Base-by-base conservation (phyloP, 2,797 vertebrate species). In the Enoplosus armatus region DNA sequence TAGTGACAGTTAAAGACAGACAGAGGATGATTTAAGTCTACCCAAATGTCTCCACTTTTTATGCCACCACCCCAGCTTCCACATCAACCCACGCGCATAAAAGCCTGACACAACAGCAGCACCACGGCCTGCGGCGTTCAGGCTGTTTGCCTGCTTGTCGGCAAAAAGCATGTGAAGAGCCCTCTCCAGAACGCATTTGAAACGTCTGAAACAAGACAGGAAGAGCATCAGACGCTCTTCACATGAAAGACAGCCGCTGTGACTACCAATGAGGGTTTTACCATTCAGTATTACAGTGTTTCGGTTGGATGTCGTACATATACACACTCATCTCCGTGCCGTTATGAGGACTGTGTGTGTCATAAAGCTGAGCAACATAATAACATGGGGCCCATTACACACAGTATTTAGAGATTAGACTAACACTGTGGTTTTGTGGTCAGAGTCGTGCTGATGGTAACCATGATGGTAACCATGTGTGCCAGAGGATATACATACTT, bases 381-480 rank as follows among this genome's bases (percentile, higher is more conserved):
- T 91, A 88, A 92, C 90, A 90, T 67, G 29, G 83, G 78, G 75
- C 75, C 86, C 82, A 90, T 93, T 92, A 92, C 86, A 88, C 91
- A 88, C 39, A 72, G 89, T 91, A 92, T 94, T 93, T 93, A 89
- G 87, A 93, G 88, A 94, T 92, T 93, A 93, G 80, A 93, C 91
- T 89, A 90, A 94, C 92, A 92, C 87, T 91, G 91, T 70, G 91
- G 93, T 93, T 93, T 91, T 87, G 88, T 77, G 93, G 91, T 86
- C 9, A n/a, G 70, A 84, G 77, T 79, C 29, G 27, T 50, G 74
- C 68, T 93, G 92, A 93, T 93, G 85, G 89, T 75, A 89, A 92
- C 91, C 93, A 93, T 93, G 92, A 93, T 93, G 85, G 89, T 75
- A 89, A 92, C 91, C 93, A 93, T 94, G 87, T 94, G 93, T 87